Conservation (phyloP, 2,113 vertebrate species). For the Ammodytes marinus region DNA sequence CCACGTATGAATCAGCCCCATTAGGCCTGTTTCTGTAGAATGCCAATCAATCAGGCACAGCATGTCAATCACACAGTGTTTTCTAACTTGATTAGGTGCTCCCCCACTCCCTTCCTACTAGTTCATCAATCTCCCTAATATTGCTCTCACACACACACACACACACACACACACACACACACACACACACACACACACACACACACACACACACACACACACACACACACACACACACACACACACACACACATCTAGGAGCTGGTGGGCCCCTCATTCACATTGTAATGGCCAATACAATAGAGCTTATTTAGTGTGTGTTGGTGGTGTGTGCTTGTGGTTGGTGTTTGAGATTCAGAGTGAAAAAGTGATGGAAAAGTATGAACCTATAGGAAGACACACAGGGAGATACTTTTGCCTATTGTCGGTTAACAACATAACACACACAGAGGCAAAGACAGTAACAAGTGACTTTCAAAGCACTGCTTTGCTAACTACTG, state of each 20-base stretch:
- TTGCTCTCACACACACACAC: slow-evolving; percentile 70
- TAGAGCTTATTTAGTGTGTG: slow-evolving; percentile 53
- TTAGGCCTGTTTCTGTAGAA: slow-evolving; percentile 30
- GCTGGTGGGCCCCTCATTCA: slow-evolving; percentile 71
- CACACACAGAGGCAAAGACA: neutral
- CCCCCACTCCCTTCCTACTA: slow-evolving; percentile 47
- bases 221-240: slow-evolving; percentile 51
- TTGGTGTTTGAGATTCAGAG: slow-evolving; percentile 4
- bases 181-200: slow-evolving; percentile 38
- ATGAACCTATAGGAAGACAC: slow-evolving; percentile 5
- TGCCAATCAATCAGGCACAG: slow-evolving; percentile 51
- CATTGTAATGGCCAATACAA: slow-evolving; percentile 72
- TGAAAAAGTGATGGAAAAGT: slow-evolving; percentile 25
- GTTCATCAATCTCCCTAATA: slow-evolving; percentile 80
- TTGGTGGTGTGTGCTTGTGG: slow-evolving; percentile 19
- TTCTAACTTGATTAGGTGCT: slow-evolving; percentile 75
- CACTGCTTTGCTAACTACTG: no score
- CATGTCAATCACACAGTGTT: slow-evolving; percentile 61
- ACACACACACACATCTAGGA: slow-evolving; percentile 67
- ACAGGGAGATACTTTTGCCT: neutral
- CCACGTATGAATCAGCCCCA: slow-evolving; percentile 30
- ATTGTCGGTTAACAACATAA: neutral
- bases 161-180: slow-evolving; percentile 71
- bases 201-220: slow-evolving; percentile 62
- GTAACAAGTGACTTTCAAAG: no score